Percentiles rank a stretch among this genome's conserved stretches.
These are phyloP conservation scores for Sebastes cheni DNA, from an alignment of 2,797 vertebrate genomes.

Conservation along the genomic window DNA sequence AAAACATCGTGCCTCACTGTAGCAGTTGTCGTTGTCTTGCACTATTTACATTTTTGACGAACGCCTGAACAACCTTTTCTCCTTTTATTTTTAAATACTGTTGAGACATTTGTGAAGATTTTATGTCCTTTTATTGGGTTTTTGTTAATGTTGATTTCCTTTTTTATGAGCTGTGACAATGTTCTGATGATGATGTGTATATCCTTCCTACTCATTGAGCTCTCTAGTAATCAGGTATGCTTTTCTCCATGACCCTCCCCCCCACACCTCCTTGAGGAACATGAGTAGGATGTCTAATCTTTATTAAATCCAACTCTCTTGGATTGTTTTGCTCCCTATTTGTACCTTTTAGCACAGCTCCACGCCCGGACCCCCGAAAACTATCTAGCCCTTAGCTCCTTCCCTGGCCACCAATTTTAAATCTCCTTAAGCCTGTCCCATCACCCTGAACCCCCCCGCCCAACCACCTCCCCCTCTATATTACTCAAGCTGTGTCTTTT, in stretches of 20 bases:
- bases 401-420: constrained; percentile 42
- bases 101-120: constrained; percentile 91
- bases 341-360: constrained; percentile 54
- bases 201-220: constrained; percentile 73
- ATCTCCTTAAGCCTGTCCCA: constrained; percentile 30
- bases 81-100: constrained; percentile 91
- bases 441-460: constrained; percentile 14
- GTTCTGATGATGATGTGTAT: constrained; percentile 70
- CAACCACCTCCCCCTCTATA: constrained; percentile 30
- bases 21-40: constrained; percentile 91
- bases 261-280: constrained; percentile 11
- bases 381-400: constrained; percentile 12
- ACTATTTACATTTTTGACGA: constrained; percentile 92
- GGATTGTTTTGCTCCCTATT: constrained; percentile 50
- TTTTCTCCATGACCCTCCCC: constrained; percentile 50
- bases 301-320: constrained; percentile 21
- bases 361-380: constrained; percentile 9
- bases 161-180: constrained; percentile 82
- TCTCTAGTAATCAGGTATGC: constrained; percentile 79
- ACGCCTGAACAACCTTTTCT: constrained; percentile 93
- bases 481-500: constrained; percentile 62
- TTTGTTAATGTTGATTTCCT: constrained; percentile 76
- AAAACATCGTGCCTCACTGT: constrained; percentile 89
- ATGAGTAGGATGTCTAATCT: constrained; percentile 51
- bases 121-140: constrained; percentile 83